Evolutionary conservation across 2,888 invertebrate genomes (phyloP).

Genomic region (Hypselothyrea guttata): DNA sequence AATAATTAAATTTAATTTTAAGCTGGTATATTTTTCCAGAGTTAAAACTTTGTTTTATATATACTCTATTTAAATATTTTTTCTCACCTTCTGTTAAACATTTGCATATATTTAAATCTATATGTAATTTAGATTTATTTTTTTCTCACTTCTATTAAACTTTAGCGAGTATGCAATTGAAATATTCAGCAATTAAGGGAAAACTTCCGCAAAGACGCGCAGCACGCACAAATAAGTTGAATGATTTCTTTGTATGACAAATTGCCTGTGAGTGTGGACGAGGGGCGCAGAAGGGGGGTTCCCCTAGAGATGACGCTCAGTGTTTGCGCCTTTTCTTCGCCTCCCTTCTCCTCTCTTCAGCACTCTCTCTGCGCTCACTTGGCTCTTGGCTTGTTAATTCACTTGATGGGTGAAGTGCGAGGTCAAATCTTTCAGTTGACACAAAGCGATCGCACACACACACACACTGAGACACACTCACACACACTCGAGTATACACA

Average conservation of each 20-base stretch:
- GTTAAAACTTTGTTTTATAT: no score
- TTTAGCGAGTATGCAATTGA: conserved; percentile 28
- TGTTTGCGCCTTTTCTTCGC: conserved; percentile 7
- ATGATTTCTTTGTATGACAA: conserved; percentile 75
- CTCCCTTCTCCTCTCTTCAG: background rate
- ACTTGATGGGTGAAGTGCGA: conserved; percentile 79
- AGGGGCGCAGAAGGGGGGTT: background rate
- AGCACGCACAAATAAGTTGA: conserved; percentile 44
- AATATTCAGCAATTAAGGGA: conserved; percentile 32
- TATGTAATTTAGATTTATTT: background rate
- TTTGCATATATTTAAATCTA: no score
- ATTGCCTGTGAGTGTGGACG: conserved; percentile 36
- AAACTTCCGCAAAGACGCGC: conserved; percentile 45
- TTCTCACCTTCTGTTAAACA: no score
- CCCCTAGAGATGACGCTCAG: conserved; percentile 22
- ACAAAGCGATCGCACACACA: conserved; percentile 54
- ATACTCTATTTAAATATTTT: no score
- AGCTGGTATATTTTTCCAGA: no score
- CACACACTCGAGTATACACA: conserved; percentile 9
- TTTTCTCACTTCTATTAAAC: background rate
- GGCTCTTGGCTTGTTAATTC: conserved; percentile 50
- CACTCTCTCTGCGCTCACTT: background rate
- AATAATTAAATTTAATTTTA: no score
- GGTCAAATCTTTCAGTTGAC: conserved; percentile 76
- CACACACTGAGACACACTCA: conserved; percentile 14